A percentile compares a stretch with the other conserved stretches of the same genome.
Evolutionary conservation across 30 jellyfish, hydroid and myxozoan genomes (phyloP).

Genomic region (Cassiopea andromeda): DNA sequence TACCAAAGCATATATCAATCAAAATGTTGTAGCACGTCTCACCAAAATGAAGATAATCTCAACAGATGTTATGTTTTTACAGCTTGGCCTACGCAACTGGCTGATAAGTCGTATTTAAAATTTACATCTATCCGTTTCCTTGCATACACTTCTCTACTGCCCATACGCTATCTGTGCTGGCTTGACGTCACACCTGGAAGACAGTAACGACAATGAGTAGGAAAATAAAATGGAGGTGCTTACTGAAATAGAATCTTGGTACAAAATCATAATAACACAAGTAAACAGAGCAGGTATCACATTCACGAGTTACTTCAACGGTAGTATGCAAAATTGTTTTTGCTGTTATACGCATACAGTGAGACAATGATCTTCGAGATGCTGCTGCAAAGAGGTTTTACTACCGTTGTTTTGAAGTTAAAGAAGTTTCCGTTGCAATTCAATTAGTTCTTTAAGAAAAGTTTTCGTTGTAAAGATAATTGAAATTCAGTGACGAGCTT

Average conservation of each 20-base stretch:
- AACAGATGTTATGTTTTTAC: no score
- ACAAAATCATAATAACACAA: background rate
- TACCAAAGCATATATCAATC: no score
- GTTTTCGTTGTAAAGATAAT: no score
- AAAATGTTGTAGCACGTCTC: no score
- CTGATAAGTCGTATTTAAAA: background rate
- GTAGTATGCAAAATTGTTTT: background rate
- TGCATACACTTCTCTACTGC: background rate
- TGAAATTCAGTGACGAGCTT: no score
- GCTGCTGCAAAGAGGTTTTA: no score
- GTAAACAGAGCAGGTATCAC: background rate
- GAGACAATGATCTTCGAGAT: no score
- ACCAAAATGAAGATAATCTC: no score
- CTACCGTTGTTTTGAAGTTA: background rate
- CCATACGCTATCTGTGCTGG: background rate
- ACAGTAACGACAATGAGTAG: background rate
- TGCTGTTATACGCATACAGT: background rate
- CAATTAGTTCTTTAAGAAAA: background rate
- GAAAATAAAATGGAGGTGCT: no score
- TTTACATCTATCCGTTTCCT: background rate
- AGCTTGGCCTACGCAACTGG: no score
- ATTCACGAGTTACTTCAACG: background rate
- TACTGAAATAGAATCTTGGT: no score
- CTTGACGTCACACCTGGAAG: background rate
- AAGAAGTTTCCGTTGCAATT: background rate